Evolutionary conservation across 2,797 vertebrate genomes (phyloP).

Genomic region (Enteromius mattozi): DNA sequence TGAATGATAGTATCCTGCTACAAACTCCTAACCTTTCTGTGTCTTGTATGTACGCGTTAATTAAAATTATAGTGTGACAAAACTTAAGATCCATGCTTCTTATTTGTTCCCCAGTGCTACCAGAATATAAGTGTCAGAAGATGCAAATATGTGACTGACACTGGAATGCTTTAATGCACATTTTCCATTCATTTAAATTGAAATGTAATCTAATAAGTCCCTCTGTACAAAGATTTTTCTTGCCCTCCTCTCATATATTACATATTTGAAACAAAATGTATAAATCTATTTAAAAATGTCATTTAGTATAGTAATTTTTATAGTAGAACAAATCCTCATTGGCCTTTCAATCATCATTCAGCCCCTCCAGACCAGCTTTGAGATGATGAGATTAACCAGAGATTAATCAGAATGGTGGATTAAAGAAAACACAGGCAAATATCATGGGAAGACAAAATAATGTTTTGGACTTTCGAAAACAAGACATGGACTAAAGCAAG

Average conservation of each 20-base stretch:
- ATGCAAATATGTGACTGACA: slow-evolving; percentile 34
- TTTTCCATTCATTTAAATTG: slow-evolving; percentile 42
- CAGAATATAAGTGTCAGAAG: slow-evolving; percentile 24
- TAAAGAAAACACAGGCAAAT: slow-evolving; percentile 23
- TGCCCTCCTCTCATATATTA: slow-evolving; percentile 2
- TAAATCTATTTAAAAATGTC: slow-evolving; percentile 33
- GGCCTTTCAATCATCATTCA: slow-evolving; percentile 24
- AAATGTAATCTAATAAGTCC: slow-evolving; percentile 36
- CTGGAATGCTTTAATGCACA: slow-evolving; percentile 30
- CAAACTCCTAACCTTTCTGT: slow-evolving; percentile 28
- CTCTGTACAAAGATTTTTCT: slow-evolving; percentile 22
- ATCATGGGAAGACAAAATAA: slow-evolving; percentile 2
- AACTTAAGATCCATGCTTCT: slow-evolving; percentile 35
- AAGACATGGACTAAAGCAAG: not conserved
- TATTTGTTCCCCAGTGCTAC: not conserved
- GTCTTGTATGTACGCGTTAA: slow-evolving; percentile 15
- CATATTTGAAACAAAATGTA: slow-evolving; percentile 31
- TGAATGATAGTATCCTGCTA: slow-evolving; percentile 38
- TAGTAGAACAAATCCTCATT: slow-evolving; percentile 28
- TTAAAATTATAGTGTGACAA: slow-evolving; percentile 33
- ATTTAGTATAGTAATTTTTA: slow-evolving; percentile 26
- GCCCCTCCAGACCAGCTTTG: slow-evolving; percentile 5
- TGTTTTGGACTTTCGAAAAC: not conserved
- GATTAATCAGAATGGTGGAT: slow-evolving; percentile 29
- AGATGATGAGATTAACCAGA: slow-evolving; percentile 44